Evolutionary conservation across 2,888 invertebrate genomes (phyloP), one percentile per base, ranked within the genome.

Genomic region (Athrips mouffetella): DNA sequence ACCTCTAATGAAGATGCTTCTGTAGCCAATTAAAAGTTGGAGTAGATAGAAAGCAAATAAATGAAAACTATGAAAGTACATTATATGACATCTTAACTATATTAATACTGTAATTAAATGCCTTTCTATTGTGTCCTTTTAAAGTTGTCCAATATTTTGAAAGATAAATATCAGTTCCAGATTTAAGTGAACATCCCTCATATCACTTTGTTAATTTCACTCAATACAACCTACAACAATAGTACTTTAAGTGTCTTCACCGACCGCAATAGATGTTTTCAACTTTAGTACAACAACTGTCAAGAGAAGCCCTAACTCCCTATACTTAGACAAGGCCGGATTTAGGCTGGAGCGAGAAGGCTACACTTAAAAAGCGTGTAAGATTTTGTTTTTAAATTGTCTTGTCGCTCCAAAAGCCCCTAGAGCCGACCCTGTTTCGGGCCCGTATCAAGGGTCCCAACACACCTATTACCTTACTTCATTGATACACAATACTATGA

Each of bases 211-310:
- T 57, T 59, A 65, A 59, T 64, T 60, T 60, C 58, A 63, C 57
- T 55, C 54, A 61, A 62, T 70, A 70, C 67, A 68, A 59, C 60
- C 75, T 80, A 82, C 80, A 83, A 83, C 85, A 80, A 78, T 83
- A 87, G 87, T 88, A 88, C 87, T 87, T 77, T 84, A 87, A 86
- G 87, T 87, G 81, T 73, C 87, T 81, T 74, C 69, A 74, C 70
- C 73, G 81, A 83, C 86, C 73, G 70, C 70, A 67, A 69, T 64
- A 56, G 73, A 65, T 73, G 70, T 66, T 67, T 52, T 53, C 63
- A 73, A 70, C 73, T 81, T 83, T n/a, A n/a, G n/a, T n/a, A 85
- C 85, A 85, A 86, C 84, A 84, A 86, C 68, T 75, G 67, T 67
- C 67, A 72, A 76, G 74, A 76, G 76, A 83, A 80, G 74, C 75